Percentiles rank a stretch among this genome's conserved stretches.
Conservation (phyloP, 2,888 invertebrate species). For the Zaprionus obscuricornis region DNA sequence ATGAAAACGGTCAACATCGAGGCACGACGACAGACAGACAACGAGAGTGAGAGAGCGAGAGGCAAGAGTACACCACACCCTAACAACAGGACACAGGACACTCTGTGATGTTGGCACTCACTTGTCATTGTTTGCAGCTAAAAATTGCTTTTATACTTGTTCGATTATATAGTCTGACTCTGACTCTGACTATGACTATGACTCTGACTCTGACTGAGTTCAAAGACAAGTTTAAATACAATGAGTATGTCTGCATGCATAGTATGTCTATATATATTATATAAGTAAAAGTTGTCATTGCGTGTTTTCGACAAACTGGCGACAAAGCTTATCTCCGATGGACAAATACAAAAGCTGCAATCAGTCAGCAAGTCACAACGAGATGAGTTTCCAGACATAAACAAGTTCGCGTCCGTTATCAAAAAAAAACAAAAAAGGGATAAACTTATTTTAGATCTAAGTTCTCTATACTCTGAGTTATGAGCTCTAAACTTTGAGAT, state of each 20-base stretch:
- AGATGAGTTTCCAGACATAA: too few species aligned
- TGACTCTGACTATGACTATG: constrained; percentile 15
- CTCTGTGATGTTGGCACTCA: constrained; percentile 25
- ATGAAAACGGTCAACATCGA: constrained; percentile 49
- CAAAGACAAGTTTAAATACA: constrained; percentile 50
- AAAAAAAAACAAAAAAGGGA: constrained; percentile 35
- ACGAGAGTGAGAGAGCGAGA: constrained; percentile 11
- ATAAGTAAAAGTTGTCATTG: constrained; percentile 74
- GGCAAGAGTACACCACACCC: constrained; percentile 33
- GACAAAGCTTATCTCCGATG: constrained; percentile 75
- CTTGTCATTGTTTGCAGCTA: constrained; percentile 40
- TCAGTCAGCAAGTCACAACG: constrained; percentile 19
- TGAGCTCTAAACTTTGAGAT: constrained; percentile 28
- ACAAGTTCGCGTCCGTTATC: too few species aligned
- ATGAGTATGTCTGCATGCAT: too few species aligned
- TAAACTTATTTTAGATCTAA: not conserved
- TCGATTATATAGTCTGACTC: constrained; percentile 14
- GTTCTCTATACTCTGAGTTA: not conserved
- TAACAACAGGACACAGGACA: constrained; percentile 17
- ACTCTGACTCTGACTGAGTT: constrained; percentile 51
- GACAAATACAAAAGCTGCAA: constrained; percentile 65
- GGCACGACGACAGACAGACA: constrained; percentile 3
- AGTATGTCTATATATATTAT: too few species aligned
- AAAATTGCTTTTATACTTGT: constrained; percentile 56
- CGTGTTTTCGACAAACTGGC: constrained; percentile 75